Conservation (phyloP, 2,888 invertebrate genomes). For the Epistrophe eligans region DNA sequence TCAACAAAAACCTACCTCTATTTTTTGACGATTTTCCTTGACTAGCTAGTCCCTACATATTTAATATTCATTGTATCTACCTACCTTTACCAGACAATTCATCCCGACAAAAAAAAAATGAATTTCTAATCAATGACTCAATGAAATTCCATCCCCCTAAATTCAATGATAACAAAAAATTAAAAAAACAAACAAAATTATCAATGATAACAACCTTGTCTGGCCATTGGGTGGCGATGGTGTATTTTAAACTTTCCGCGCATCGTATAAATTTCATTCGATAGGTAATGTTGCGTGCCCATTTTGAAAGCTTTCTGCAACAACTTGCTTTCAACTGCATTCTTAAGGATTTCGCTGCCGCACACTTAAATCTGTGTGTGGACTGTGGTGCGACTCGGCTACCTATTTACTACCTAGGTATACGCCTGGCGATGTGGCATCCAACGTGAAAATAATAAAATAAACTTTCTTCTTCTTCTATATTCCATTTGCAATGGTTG, state of each 20-base stretch:
- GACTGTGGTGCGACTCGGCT: too few species aligned
- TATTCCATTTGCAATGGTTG: constrained; percentile 43
- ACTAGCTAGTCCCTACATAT: too few species aligned
- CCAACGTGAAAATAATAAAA: constrained; percentile 38
- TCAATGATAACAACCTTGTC: constrained; percentile 28
- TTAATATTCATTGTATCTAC: too few species aligned
- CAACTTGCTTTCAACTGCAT: constrained; percentile 47
- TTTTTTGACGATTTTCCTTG: too few species aligned
- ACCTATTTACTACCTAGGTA: too few species aligned
- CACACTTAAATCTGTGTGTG: constrained; percentile 5
- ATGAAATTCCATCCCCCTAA: not conserved
- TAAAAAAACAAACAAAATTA: not conserved
- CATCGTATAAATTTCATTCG: constrained; percentile 30
- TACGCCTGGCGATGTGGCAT: constrained; percentile 19
- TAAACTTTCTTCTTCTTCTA: constrained; percentile 61
- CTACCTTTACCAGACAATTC: too few species aligned
- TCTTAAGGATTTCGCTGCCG: constrained; percentile 46
- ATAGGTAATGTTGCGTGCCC: constrained; percentile 29
- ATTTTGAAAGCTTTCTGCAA: constrained; percentile 60
- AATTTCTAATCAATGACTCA: too few species aligned
- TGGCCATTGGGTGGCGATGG: not conserved
- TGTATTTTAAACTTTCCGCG: constrained; percentile 35
- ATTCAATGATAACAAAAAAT: not conserved
- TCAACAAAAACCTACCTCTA: too few species aligned
- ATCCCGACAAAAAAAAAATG: too few species aligned